Conservation (phyloP, 2,113 vertebrate genomes). For the Aplodontia rufa region DNA sequence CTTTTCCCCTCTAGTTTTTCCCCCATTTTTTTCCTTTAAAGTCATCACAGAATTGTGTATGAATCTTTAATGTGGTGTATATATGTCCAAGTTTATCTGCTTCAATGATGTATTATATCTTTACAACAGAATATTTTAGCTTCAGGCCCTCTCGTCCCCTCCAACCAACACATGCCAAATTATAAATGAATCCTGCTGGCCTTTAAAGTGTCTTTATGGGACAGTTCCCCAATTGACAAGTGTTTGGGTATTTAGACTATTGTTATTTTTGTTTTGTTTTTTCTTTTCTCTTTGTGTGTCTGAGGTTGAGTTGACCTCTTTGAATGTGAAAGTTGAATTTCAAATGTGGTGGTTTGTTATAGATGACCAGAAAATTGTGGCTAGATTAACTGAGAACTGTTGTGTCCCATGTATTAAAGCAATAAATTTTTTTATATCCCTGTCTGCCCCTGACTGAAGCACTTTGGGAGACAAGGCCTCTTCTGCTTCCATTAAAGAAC, state of each 20-base stretch:
- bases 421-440: background rate
- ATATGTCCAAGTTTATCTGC: conserved; percentile 43
- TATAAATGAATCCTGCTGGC: conserved; percentile 54
- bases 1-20: background rate
- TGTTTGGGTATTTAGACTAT: background rate
- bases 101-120: conserved; percentile 25
- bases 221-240: background rate
- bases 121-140: background rate
- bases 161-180: conserved; percentile 11
- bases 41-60: background rate
- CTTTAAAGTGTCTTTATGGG: conserved; percentile 41
- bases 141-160: background rate
- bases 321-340: conserved; percentile 66
- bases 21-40: conserved; percentile 36
- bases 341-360: conserved; percentile 53
- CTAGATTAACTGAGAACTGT: background rate
- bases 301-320: background rate
- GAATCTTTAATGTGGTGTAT: conserved; percentile 51
- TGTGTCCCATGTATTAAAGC: background rate
- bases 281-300: background rate
- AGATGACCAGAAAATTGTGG: conserved; percentile 32
- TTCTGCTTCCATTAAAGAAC: conserved; percentile 41
- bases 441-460: background rate
- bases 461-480: conserved; percentile 6
- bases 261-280: background rate